Conservation (phyloP, 2,113 vertebrate species). For the Delphinapterus leucas region DNA sequence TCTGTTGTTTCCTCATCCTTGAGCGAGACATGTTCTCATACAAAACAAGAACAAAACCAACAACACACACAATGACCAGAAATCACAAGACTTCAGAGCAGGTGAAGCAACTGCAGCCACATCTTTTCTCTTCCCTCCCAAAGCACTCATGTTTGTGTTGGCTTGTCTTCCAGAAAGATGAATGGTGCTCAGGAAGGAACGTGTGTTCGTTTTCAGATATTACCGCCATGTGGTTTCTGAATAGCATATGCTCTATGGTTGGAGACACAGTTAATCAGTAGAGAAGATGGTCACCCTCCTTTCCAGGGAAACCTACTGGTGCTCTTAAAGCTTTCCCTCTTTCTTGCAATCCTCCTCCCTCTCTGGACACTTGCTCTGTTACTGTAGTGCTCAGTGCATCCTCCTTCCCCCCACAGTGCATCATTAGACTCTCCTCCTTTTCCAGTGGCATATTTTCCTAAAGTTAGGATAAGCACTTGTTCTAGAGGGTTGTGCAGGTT, state of each 20-base stretch:
- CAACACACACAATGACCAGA: background rate
- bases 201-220: background rate
- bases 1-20: background rate
- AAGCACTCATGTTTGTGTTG: background rate
- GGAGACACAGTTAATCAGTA: background rate
- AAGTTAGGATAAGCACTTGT: background rate
- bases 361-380: background rate
- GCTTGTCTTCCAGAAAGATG: background rate
- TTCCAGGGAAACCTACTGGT: background rate
- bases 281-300: background rate
- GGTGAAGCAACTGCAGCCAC: background rate
- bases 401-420: background rate
- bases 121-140: background rate
- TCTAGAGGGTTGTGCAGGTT: background rate
- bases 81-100: background rate
- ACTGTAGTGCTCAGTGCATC: background rate
- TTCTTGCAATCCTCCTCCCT: background rate
- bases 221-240: background rate
- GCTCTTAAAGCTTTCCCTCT: background rate
- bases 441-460: background rate
- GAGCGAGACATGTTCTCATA: background rate
- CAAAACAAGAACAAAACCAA: background rate
- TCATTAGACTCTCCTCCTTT: background rate
- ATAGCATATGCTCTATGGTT: background rate
- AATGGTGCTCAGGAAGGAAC: background rate